Conservation (phyloP, 1,140 invertebrate species). For the Pararge aegeria region DNA sequence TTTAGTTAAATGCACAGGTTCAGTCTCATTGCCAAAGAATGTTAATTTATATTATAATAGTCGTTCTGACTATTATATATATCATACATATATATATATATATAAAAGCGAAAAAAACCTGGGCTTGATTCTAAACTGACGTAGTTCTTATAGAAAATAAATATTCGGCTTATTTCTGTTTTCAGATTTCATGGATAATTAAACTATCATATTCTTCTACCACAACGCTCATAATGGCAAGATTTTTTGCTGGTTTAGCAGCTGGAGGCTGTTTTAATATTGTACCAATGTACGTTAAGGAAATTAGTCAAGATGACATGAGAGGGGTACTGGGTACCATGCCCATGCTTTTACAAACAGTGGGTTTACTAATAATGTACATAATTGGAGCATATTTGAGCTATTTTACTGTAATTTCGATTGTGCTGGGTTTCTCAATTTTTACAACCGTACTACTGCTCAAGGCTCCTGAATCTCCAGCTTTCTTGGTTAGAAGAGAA, state of each 20-base stretch:
- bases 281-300: constrained; percentile 34
- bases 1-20: too few relatives aligned
- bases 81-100: too few relatives aligned
- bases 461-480: constrained; percentile 49
- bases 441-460: constrained; percentile 31
- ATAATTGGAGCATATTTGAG: constrained; percentile 78
- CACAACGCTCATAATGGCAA: constrained; percentile 15
- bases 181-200: constrained; percentile 27
- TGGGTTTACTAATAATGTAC: constrained; percentile 68
- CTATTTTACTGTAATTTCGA: constrained; percentile 58
- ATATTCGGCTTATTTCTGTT: not conserved
- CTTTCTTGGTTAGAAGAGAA: constrained; percentile 45
- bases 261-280: constrained; percentile 35
- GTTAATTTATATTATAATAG: too few relatives aligned
- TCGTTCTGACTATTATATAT: too few relatives aligned
- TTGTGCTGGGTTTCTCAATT: constrained; percentile 32
- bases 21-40: too few relatives aligned
- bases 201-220: constrained; percentile 22
- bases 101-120: too few relatives aligned
- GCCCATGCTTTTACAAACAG: constrained; percentile 23
- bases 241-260: constrained; percentile 25
- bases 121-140: too few relatives aligned
- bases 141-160: too few relatives aligned
- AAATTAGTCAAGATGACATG: constrained; percentile 34
- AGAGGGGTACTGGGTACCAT: constrained; percentile 31